Evolutionary conservation across 2,888 invertebrate species (phyloP).

Genomic region (Endotricha flammealis): DNA sequence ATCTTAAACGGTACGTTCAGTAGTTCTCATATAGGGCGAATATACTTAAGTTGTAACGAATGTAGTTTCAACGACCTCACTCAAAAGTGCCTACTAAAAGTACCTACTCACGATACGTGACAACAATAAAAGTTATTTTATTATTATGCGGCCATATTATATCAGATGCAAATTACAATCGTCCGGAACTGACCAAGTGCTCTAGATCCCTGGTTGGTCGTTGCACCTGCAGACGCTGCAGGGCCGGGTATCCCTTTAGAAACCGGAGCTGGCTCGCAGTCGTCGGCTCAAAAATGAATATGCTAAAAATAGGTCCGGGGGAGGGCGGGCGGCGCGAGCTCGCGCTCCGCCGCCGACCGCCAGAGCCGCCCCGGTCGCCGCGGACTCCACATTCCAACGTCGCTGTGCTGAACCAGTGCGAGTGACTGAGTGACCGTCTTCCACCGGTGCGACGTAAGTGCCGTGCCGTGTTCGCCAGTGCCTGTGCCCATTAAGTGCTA

Average conservation of each 20-base stretch:
- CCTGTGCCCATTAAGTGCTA: slow-evolving; percentile 19
- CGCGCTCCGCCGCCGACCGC: slow-evolving; percentile 37
- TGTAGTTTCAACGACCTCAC: no score
- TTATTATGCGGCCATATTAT: no score
- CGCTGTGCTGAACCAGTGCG: slow-evolving; percentile 70
- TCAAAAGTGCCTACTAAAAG: no score
- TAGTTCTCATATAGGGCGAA: no score
- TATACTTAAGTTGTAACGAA: no score
- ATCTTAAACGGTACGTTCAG: no score
- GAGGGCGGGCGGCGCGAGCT: slow-evolving; percentile 27
- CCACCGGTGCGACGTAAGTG: slow-evolving; percentile 78
- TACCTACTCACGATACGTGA: no score
- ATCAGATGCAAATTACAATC: no score
- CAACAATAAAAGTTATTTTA: no score
- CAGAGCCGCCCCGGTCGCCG: slow-evolving; percentile 84
- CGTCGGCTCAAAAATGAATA: slow-evolving; percentile 64
- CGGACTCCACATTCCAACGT: slow-evolving; percentile 85
- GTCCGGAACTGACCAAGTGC: slow-evolving; percentile 4
- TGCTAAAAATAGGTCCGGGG: slow-evolving; percentile 55
- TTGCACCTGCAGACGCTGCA: slow-evolving; percentile 38
- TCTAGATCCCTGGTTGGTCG: slow-evolving; percentile 27
- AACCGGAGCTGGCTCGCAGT: slow-evolving; percentile 68
- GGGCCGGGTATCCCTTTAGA: slow-evolving; percentile 42
- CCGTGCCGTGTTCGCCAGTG: slow-evolving; percentile 54
- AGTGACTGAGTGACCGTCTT: slow-evolving; percentile 73